Evolutionary conservation across 2,113 vertebrate genomes (phyloP).

Genomic region (Brachyistius frenatus): DNA sequence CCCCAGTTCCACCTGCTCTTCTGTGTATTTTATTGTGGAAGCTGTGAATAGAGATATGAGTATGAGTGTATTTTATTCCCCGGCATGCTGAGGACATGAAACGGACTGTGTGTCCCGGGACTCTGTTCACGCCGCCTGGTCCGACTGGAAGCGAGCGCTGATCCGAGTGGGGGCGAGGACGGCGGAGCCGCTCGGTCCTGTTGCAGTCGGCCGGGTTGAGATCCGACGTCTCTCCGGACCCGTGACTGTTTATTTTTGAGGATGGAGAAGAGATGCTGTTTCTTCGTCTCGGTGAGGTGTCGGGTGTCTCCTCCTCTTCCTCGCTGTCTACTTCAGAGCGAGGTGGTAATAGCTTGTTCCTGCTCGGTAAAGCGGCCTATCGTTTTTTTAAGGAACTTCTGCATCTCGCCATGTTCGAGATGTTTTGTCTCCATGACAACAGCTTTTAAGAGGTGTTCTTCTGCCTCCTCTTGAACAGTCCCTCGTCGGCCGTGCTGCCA

Average conservation of each 20-base stretch:
- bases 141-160: slow-evolving; percentile 36
- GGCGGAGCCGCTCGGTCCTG: slow-evolving; percentile 45
- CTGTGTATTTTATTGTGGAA: neutral
- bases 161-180: slow-evolving; percentile 55
- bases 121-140: slow-evolving; percentile 50
- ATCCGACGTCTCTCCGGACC: slow-evolving; percentile 56
- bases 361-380: slow-evolving; percentile 36
- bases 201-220: slow-evolving; percentile 38
- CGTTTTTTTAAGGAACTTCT: slow-evolving; percentile 50
- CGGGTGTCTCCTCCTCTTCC: slow-evolving; percentile 18
- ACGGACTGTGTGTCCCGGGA: neutral
- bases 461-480: slow-evolving; percentile 15
- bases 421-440: slow-evolving; percentile 65
- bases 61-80: slow-evolving; percentile 6
- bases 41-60: neutral
- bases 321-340: slow-evolving; percentile 28
- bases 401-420: slow-evolving; percentile 32
- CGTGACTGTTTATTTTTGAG: slow-evolving; percentile 58
- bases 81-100: slow-evolving; percentile 7
- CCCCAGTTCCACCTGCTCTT: neutral
- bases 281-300: slow-evolving; percentile 24
- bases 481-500: slow-evolving; percentile 3
- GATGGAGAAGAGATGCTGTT: slow-evolving; percentile 49
- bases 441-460: slow-evolving; percentile 36
- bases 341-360: slow-evolving; percentile 35